These are phyloP conservation scores for Stegostoma tigrinum DNA, from an alignment of 2,113 vertebrate species.

Conservation along the genomic window DNA sequence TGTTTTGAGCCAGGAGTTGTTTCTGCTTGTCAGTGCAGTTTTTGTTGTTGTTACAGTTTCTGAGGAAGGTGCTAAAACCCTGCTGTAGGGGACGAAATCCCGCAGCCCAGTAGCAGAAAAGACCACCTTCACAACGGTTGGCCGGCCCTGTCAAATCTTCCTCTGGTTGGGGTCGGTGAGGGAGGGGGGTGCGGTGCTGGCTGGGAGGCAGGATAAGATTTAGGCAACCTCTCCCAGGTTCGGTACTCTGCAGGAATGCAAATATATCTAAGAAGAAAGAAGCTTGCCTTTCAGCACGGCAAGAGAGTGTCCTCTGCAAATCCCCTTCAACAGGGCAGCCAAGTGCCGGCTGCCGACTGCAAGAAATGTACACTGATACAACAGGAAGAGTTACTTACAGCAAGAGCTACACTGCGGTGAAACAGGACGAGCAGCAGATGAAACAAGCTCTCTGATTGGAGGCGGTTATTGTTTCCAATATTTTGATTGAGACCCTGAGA, in stretches of 20 bases:
- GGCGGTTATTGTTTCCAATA: conserved; percentile 29
- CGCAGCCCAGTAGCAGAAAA: neutral
- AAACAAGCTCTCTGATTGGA: conserved; percentile 12
- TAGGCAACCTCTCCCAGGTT: neutral
- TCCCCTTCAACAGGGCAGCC: neutral
- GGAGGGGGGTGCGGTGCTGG: neutral
- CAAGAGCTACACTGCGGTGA: neutral
- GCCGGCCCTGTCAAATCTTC: neutral
- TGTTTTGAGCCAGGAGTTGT: conserved; percentile 22
- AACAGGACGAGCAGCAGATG: neutral
- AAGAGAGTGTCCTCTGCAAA: neutral
- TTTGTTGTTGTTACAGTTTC: neutral
- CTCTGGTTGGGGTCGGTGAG: neutral
- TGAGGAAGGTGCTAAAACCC: neutral
- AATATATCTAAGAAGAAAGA: neutral
- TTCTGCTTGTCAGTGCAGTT: neutral
- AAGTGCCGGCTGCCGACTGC: neutral
- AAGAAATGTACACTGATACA: neutral
- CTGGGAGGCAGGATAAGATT: neutral
- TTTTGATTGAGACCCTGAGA: conserved; percentile 21
- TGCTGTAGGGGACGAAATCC: neutral
- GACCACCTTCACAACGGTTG: neutral
- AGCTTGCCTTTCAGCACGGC: neutral
- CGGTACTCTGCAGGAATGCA: neutral
- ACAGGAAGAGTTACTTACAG: neutral